Evolutionary conservation across 2,797 vertebrate genomes (phyloP).

Genomic region (Trachops cirrhosus): DNA sequence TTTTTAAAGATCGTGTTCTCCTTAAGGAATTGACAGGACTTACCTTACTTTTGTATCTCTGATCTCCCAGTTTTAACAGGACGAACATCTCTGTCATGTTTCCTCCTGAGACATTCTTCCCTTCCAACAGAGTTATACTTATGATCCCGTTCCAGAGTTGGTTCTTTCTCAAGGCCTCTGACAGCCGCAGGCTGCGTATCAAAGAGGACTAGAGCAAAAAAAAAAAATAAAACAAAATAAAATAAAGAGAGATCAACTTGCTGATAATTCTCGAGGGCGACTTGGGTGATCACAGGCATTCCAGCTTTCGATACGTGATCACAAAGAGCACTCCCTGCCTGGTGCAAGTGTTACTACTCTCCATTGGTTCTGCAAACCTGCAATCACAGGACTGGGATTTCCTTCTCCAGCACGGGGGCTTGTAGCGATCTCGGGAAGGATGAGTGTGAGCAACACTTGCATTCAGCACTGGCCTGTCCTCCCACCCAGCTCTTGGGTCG

Average conservation of each 20-base stretch:
- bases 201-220: conserved; percentile 78
- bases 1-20: neutral
- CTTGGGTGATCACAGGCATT: neutral
- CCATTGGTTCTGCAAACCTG: neutral
- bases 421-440: neutral
- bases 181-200: conserved; percentile 76
- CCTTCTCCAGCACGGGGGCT: neutral
- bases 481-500: neutral
- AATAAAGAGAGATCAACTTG: neutral
- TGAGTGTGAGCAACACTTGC: neutral
- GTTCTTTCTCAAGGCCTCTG: conserved; percentile 86
- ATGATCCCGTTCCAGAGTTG: conserved; percentile 92
- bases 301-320: neutral
- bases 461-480: neutral
- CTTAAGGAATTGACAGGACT: conserved; percentile 47
- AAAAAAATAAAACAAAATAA: neutral
- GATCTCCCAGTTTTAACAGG: conserved; percentile 92
- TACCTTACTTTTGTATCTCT: conserved; percentile 98
- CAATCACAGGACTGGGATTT: neutral
- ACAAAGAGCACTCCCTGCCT: neutral
- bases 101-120: conserved; percentile 88
- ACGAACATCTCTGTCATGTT: conserved; percentile 90
- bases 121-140: conserved; percentile 91
- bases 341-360: neutral
- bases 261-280: neutral